Evolutionary conservation across 1,140 invertebrate species (phyloP).

Genomic region (Coelopa frigida): DNA sequence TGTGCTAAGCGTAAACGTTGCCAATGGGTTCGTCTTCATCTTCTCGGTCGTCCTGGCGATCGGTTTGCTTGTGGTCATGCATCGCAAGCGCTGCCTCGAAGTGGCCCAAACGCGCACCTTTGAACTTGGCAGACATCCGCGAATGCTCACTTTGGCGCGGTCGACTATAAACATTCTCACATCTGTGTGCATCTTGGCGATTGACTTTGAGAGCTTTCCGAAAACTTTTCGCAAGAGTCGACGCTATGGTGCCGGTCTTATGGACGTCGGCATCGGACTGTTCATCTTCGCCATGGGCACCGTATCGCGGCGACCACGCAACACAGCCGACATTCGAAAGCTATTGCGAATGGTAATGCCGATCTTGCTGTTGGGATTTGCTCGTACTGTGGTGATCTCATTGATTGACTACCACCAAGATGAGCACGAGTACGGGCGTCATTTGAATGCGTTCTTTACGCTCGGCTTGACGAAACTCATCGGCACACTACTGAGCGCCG

Average conservation of each 20-base stretch:
- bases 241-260: conserved; percentile 78
- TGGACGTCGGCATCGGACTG: conserved; percentile 90
- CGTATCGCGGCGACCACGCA: conserved; percentile 48
- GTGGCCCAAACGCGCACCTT: background rate
- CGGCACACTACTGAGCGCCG: conserved; percentile 43
- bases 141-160: conserved; percentile 47
- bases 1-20: conserved; percentile 16
- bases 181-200: conserved; percentile 78
- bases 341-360: conserved; percentile 46
- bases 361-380: conserved; percentile 63
- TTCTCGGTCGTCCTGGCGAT: background rate
- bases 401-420: conserved; percentile 75
- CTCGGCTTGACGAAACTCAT: conserved; percentile 75
- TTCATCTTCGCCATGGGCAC: conserved; percentile 84
- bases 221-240: conserved; percentile 79
- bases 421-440: conserved; percentile 85
- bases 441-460: conserved; percentile 97
- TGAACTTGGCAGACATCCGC: conserved; percentile 21
- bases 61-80: background rate
- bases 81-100: conserved; percentile 1
- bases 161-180: conserved; percentile 68
- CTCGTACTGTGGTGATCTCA: conserved; percentile 58
- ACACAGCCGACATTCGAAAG: conserved; percentile 25
- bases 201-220: conserved; percentile 87
- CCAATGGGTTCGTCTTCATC: background rate